Evolutionary conservation across 30 jellyfish, hydroid and myxozoan species (phyloP).

Genomic region (Cassiopea andromeda): DNA sequence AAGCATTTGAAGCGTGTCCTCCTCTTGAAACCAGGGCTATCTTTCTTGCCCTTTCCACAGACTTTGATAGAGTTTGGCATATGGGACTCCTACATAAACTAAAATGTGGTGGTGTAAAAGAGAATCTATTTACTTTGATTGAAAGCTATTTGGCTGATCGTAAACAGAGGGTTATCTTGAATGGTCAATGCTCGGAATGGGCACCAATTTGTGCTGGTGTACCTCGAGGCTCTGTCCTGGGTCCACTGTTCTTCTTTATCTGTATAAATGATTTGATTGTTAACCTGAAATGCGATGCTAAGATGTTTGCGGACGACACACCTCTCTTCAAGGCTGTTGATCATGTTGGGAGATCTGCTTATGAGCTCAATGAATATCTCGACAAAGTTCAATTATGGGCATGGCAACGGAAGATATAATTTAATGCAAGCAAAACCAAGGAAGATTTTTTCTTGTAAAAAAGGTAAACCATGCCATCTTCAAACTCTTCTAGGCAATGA

Average conservation of each 20-base stretch:
- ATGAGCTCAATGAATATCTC: slow-evolving; percentile 17
- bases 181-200: slow-evolving; percentile 4
- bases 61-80: slow-evolving; percentile 34
- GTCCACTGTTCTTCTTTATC: background rate
- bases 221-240: slow-evolving; percentile 11
- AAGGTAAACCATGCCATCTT: background rate
- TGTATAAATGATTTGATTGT: slow-evolving; percentile 14
- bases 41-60: slow-evolving; percentile 11
- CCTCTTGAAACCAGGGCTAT: slow-evolving; percentile 38
- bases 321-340: slow-evolving; percentile 34
- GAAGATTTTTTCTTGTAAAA: slow-evolving; percentile 19
- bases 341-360: slow-evolving; percentile 15
- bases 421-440: slow-evolving; percentile 8
- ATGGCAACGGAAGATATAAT: background rate
- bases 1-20: slow-evolving; percentile 42
- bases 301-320: slow-evolving; percentile 45
- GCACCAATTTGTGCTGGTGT: slow-evolving; percentile 25
- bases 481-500: slow-evolving; percentile 31
- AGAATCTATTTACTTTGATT: slow-evolving; percentile 6
- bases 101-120: slow-evolving; percentile 28
- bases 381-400: slow-evolving; percentile 9
- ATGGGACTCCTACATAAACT: slow-evolving; percentile 38
- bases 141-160: background rate
- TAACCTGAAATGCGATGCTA: slow-evolving; percentile 21
- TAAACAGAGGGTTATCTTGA: slow-evolving; percentile 6